A percentile compares a stretch with the other conserved stretches of the same genome.
Evolutionary conservation across 1,140 invertebrate genomes (phyloP).

Genomic region (Dinothrombium tinctorium): DNA sequence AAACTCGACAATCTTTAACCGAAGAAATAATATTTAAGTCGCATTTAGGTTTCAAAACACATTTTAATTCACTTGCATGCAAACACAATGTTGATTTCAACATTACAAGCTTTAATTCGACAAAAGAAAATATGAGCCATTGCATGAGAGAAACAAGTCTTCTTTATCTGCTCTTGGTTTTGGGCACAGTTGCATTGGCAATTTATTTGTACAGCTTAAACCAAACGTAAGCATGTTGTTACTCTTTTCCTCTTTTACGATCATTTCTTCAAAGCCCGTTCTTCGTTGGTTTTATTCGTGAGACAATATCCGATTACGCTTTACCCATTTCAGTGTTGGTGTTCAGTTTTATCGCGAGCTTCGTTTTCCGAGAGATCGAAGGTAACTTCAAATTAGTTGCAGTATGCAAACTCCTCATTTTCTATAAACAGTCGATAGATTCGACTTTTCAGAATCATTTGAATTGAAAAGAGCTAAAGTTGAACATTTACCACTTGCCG

Average conservation of each 20-base stretch:
- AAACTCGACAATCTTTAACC: constrained; percentile 12
- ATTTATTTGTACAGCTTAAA: constrained; percentile 31
- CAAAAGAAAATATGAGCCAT: no score
- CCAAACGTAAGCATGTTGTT: no score
- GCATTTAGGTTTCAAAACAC: neutral
- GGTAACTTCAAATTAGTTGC: no score
- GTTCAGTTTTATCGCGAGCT: constrained; percentile 26
- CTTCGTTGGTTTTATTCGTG: constrained; percentile 23
- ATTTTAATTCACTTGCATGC: no score
- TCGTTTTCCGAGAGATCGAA: constrained; percentile 23
- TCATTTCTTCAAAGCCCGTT: no score
- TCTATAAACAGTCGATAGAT: constrained; percentile 17
- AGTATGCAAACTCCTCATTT: neutral
- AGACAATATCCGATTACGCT: constrained; percentile 28
- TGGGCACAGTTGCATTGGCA: constrained; percentile 35
- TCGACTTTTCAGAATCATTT: constrained; percentile 23
- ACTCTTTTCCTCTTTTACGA: no score
- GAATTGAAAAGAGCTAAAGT: constrained; percentile 24
- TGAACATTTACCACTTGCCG: constrained; percentile 19
- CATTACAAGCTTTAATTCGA: no score
- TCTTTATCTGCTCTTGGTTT: constrained; percentile 34
- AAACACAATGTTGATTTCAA: no score
- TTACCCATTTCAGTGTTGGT: constrained; percentile 26
- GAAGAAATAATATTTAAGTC: neutral
- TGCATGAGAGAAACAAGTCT: constrained; percentile 31